Evolutionary conservation across 2,113 vertebrate species (phyloP), one percentile per base, ranked within the genome.

Genomic region (Pelobates fuscus): DNA sequence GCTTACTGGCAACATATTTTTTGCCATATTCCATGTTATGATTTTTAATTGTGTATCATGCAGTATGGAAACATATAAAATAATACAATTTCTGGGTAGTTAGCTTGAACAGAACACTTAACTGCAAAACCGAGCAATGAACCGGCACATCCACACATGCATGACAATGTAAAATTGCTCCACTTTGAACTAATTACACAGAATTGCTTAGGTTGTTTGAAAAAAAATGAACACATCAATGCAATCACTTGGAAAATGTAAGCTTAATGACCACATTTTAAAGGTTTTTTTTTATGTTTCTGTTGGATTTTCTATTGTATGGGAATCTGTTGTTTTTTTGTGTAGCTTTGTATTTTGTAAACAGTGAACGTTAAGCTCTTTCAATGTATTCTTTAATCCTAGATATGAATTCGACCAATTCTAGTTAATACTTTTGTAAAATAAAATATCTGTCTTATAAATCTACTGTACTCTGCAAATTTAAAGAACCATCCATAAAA

Each of bases 171-270:
- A 62, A 66, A 64, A 80, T 73, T 63, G 62, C 59, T 80, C 70
- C 67, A 70, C 46, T 27, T 72, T 67, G 57, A 66, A 68, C 75
- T 62, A 77, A 80, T 80, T 80, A 78, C 25, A 62, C 15, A 14
- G 44, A 80, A 80, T 72, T 69, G 74, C 64, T 41, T 49, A n/a
- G 27, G 67, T 64, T 68, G 26, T 59, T 73, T 44, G 70, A 18
- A 20, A 6, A 60, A 25, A 61, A 15, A 32, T 6, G 32, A 10
- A 10, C 5, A 49, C 55, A 60, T 49, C 58, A 77, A 60, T 46
- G 14, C 61, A 67, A 68, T 60, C 58, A 77, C 54, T 17, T 32
- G 55, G 27, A 61, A 24, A 29, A 76, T 77, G 24, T 60, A 32
- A 46, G 7, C 29, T 8, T 25, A 60, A 8, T 52, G 27, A 14